Conservation (phyloP, 37 sponge, comb jelly and placozoan genomes). For the Diacarnus erythraeanus region DNA sequence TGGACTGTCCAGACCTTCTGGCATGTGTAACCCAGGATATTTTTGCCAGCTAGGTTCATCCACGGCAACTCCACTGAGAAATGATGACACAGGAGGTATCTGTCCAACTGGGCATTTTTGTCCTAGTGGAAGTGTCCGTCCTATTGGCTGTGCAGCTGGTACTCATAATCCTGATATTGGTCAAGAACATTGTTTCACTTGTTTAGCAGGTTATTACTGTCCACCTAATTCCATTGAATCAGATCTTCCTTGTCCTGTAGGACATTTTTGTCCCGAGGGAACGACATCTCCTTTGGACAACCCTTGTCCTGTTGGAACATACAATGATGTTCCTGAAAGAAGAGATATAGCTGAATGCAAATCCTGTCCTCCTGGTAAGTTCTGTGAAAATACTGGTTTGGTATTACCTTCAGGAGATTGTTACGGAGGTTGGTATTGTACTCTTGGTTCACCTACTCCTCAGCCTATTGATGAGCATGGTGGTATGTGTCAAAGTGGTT, state of each 20-base stretch:
- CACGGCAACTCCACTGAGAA: too few relatives aligned
- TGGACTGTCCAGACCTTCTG: too few relatives aligned
- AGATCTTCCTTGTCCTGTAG: not conserved
- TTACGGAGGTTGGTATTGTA: constrained; percentile 1
- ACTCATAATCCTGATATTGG: too few relatives aligned
- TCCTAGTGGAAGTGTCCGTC: too few relatives aligned
- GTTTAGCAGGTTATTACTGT: too few relatives aligned
- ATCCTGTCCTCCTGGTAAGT: constrained; percentile 1
- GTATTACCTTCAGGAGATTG: not conserved
- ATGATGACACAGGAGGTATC: too few relatives aligned
- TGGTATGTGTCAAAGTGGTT: too few relatives aligned
- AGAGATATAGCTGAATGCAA: not conserved
- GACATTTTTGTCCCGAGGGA: not conserved
- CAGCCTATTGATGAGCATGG: not conserved
- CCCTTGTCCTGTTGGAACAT: constrained; percentile 19
- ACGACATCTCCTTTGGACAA: not conserved
- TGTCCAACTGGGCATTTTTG: too few relatives aligned
- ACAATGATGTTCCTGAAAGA: not conserved
- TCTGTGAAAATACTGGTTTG: not conserved
- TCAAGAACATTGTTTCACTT: too few relatives aligned
- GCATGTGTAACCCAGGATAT: too few relatives aligned
- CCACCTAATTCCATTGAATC: not conserved
- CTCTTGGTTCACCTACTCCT: not conserved
- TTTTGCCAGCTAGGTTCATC: too few relatives aligned
- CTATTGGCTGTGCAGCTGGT: too few relatives aligned